Conservation (phyloP, 2,888 invertebrate genomes). For the Archips crataeganus region DNA sequence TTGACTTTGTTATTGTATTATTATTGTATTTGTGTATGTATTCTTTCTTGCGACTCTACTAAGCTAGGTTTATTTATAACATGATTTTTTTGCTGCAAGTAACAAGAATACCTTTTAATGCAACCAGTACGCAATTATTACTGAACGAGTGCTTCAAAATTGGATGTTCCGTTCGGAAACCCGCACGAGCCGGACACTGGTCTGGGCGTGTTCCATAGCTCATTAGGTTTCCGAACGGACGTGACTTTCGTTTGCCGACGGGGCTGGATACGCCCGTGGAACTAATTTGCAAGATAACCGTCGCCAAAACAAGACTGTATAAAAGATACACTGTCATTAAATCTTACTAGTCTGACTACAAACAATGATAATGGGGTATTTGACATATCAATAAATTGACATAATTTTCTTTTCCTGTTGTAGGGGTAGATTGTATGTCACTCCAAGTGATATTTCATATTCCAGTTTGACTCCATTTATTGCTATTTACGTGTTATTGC, state of each 20-base stretch:
- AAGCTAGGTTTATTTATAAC: no score
- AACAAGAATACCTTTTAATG: conserved; percentile 16
- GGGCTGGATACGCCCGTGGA: conserved; percentile 8
- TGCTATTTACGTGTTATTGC: no score
- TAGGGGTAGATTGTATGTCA: no score
- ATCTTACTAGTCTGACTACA: no score
- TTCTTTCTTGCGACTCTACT: no score
- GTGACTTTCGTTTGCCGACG: conserved; percentile 43
- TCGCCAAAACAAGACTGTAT: neutral
- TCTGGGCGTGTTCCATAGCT: conserved; percentile 24
- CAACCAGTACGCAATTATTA: conserved; percentile 39
- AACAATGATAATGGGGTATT: no score
- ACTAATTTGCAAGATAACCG: conserved; percentile 21
- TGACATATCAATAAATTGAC: no score
- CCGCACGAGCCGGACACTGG: conserved; percentile 41
- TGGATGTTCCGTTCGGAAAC: conserved; percentile 70
- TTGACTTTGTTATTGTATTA: no score
- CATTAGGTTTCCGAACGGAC: conserved; percentile 43
- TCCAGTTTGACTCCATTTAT: no score
- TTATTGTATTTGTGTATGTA: no score
- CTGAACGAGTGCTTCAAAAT: conserved; percentile 55
- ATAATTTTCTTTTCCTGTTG: no score
- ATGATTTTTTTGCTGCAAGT: neutral
- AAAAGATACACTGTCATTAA: neutral
- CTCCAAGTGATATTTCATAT: no score